A percentile compares a stretch with the other conserved stretches of the same genome.
phyloP scores from a whole-genome alignment of 2,888 invertebrate species.

The Laothoe populi region DNA sequence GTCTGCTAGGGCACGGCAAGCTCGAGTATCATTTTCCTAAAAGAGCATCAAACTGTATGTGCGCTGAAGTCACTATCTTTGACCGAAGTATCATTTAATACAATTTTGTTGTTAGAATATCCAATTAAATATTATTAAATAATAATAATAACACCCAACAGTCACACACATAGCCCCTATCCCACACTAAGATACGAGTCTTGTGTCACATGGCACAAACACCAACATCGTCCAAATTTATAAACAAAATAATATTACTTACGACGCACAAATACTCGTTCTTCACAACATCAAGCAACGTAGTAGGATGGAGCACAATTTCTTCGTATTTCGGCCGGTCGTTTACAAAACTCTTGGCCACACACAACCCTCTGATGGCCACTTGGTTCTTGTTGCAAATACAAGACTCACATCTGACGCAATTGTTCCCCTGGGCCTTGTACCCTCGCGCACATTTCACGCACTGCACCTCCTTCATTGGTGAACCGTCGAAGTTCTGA shows the following conservation, averaged over 20 bases:
- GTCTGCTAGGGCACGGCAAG: constrained; percentile 63
- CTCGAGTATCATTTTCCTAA: constrained; percentile 57
- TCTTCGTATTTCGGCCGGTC: constrained; percentile 66
- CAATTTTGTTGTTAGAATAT: too few species aligned
- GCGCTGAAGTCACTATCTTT: too few species aligned
- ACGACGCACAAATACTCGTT: constrained; percentile 73
- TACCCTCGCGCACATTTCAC: constrained; percentile 72
- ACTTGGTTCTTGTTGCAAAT: constrained; percentile 58
- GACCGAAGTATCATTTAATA: too few species aligned
- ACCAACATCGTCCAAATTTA: too few species aligned
- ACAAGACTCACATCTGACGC: constrained; percentile 66
- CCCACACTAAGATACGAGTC: too few species aligned
- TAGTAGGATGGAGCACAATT: constrained; percentile 56
- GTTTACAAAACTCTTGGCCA: constrained; percentile 62
- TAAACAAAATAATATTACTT: constrained; percentile 40
- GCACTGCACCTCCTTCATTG: constrained; percentile 72
- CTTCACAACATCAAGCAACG: constrained; percentile 64
- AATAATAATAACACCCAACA: too few species aligned
- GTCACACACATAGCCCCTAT: too few species aligned
- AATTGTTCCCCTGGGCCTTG: constrained; percentile 53
- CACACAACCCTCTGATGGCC: constrained; percentile 60
- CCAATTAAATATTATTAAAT: too few species aligned
- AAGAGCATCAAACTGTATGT: constrained; percentile 33
- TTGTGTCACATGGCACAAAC: too few species aligned
- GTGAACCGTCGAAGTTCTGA: constrained; percentile 71